phyloP scores from a whole-genome alignment of 2,797 vertebrate genomes.

The Bradypodion ventrale region DNA sequence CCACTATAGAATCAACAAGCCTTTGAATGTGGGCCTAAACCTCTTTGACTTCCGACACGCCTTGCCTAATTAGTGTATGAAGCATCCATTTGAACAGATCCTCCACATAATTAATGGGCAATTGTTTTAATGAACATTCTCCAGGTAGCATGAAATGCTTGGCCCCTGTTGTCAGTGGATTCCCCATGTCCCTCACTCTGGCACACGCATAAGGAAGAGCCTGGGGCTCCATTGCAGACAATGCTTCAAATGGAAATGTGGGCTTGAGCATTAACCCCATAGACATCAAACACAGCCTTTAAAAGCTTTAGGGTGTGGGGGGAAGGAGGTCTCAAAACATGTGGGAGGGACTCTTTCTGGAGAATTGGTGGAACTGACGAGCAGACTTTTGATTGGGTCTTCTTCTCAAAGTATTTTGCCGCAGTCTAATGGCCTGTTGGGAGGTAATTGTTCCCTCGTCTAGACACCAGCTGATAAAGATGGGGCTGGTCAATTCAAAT shows the following conservation, averaged over 20 bases:
- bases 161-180: background rate
- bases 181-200: background rate
- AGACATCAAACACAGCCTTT: background rate
- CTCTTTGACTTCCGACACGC: slow-evolving; percentile 11
- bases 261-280: background rate
- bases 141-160: background rate
- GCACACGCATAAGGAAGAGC: slow-evolving; percentile 20
- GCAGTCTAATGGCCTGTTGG: background rate
- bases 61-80: slow-evolving; percentile 13
- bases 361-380: background rate
- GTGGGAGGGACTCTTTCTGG: background rate
- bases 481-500: background rate
- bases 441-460: background rate
- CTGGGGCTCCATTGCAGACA: background rate
- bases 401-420: background rate
- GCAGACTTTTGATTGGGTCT: background rate
- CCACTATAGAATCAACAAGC: slow-evolving; percentile 22
- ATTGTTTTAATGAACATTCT: slow-evolving; percentile 25
- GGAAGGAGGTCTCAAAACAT: background rate
- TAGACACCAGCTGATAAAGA: background rate
- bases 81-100: slow-evolving; percentile 30
- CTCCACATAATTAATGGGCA: background rate
- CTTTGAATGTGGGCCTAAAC: slow-evolving; percentile 22
- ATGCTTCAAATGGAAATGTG: background rate
- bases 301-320: background rate